Evolutionary conservation across 1,140 invertebrate species (phyloP), one percentile per base, ranked within the genome.

Genomic region (Patella vulgata): DNA sequence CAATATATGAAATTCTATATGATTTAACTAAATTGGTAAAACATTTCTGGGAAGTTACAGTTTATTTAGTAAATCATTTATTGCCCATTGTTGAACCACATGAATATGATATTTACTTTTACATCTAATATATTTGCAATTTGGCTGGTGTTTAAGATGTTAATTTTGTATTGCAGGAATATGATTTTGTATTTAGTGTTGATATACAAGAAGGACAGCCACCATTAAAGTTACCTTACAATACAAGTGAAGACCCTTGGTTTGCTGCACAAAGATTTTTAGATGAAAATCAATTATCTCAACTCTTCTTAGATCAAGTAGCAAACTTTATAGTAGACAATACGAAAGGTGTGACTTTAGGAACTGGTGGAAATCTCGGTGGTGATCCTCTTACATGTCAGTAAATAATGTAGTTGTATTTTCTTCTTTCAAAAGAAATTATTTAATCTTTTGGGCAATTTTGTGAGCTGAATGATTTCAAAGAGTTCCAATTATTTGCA

Each of bases 311-410:
- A 46, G 95, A 97, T 75, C 91, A 96, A 87, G 92, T 98, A 28
- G 94, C 95, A n/a, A 93, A 96, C 85, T 97, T 97, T 81, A 96
- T 98, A 61, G 87, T 95, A 17, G 92, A 90, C 63, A 97, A 97
- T 85, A 87, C 87, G 27, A 85, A 86, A 73, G 84, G 82, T 36
- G 77, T 80, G 19, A 77, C 78, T 21, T 59, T 83, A 21, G 79
- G 72, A 17, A 67, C 65, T 52, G 64, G 59, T 9, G 46, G 58
- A 17, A 42, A 31, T 36, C 46, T 59, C n/a, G 75, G 68, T 55
- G 53, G 64, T 31, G 86, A 87, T 75, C 86, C 86, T 14, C 86
- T 86, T 53, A 87, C 86, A 67, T 84, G 85, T 81, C 50, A 33
- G 51, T 63, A 11, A 17, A 25, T 3, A 17, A 17, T 27, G 14